phyloP scores from a whole-genome alignment of 2,113 vertebrate genomes.

The Pteropus alecto region DNA sequence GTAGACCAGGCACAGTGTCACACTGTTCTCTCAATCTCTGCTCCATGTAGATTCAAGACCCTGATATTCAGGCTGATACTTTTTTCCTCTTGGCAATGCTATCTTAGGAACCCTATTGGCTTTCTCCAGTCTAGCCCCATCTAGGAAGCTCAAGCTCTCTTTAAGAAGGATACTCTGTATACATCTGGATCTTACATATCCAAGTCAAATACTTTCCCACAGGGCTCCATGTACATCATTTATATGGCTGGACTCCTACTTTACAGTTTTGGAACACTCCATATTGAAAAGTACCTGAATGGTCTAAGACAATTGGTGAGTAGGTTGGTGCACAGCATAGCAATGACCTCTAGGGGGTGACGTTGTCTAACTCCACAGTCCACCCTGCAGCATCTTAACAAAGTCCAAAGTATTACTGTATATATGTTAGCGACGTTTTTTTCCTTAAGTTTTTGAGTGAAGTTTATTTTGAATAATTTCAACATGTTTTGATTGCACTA shows the following conservation, averaged over 20 bases:
- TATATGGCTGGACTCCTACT: background rate
- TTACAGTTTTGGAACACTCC: background rate
- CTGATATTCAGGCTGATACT: background rate
- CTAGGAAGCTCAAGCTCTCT: background rate
- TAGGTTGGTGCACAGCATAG: background rate
- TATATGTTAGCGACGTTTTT: background rate
- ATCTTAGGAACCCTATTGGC: background rate
- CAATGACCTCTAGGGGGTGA: background rate
- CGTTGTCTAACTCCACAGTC: background rate
- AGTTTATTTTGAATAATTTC: background rate
- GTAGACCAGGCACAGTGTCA: background rate
- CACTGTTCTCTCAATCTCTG: background rate
- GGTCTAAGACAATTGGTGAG: background rate
- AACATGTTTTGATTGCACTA: background rate
- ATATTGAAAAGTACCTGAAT: background rate
- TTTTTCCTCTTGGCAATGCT: background rate
- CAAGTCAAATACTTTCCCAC: background rate
- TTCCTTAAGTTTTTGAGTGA: background rate
- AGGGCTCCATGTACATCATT: background rate
- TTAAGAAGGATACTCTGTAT: background rate
- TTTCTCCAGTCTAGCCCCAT: background rate
- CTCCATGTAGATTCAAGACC: background rate
- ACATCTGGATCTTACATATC: background rate
- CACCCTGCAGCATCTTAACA: background rate
- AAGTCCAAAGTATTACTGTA: background rate